phyloP scores from a whole-genome alignment of 2,888 invertebrate genomes.

The Rhingia campestris region DNA sequence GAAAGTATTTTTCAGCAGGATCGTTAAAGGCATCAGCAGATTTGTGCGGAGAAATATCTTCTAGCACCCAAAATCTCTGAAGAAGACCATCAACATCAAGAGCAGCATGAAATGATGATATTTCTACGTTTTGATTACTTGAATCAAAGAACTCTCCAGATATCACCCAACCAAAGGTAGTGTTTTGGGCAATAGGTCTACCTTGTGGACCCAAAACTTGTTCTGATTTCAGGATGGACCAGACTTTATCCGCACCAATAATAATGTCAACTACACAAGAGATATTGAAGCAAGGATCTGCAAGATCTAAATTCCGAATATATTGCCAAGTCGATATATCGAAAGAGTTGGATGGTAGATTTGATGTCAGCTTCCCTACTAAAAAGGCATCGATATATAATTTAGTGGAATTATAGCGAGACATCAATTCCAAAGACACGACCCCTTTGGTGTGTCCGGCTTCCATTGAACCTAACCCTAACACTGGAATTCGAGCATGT shows the following conservation, averaged over 20 bases:
- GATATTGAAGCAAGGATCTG: slow-evolving; percentile 55
- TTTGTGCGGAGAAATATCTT: slow-evolving; percentile 51
- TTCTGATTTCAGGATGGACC: slow-evolving; percentile 51
- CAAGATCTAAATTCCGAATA: slow-evolving; percentile 41
- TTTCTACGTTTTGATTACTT: neutral
- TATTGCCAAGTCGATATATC: slow-evolving; percentile 20
- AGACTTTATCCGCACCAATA: slow-evolving; percentile 54
- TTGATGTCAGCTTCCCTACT: neutral
- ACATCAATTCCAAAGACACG: neutral
- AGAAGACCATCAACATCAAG: slow-evolving; percentile 43
- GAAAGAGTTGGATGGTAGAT: neutral
- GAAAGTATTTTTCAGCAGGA: slow-evolving; percentile 41
- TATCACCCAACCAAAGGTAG: slow-evolving; percentile 62
- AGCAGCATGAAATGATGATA: slow-evolving; percentile 15
- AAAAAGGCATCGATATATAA: slow-evolving; percentile 1
- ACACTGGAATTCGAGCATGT: slow-evolving; percentile 8
- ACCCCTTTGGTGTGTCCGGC: slow-evolving; percentile 9
- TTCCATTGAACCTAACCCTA: neutral
- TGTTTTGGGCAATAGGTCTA: slow-evolving; percentile 50
- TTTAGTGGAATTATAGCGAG: neutral
- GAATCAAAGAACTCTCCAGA: slow-evolving; percentile 30
- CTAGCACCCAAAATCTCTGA: slow-evolving; percentile 51
- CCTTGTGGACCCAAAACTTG: slow-evolving; percentile 14
- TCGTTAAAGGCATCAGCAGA: slow-evolving; percentile 36
- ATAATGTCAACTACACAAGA: slow-evolving; percentile 54